Percentiles rank a stretch among this genome's conserved stretches.
Conservation (phyloP, 2,113 vertebrate genomes). For the Poeciliopsis occidentalis region DNA sequence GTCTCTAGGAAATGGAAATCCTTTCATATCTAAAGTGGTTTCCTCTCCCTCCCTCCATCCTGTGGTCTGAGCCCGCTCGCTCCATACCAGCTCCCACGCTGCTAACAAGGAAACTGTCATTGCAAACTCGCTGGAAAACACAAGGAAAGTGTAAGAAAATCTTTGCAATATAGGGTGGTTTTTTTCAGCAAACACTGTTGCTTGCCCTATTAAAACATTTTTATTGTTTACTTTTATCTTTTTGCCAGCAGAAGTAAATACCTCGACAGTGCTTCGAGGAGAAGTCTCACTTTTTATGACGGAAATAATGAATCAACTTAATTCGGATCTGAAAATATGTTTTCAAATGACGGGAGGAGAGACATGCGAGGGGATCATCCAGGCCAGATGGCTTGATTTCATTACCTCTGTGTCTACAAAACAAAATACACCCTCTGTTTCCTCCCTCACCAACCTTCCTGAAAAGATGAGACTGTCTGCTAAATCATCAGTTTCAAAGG, state of each 20-base stretch:
- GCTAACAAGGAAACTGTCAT: constrained; percentile 67
- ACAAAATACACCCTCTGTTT: constrained; percentile 19
- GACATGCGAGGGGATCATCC: background rate
- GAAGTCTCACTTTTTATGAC: background rate
- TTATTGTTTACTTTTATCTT: background rate
- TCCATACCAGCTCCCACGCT: constrained; percentile 51
- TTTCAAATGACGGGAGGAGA: constrained; percentile 16
- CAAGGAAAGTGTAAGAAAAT: constrained; percentile 10
- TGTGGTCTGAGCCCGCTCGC: constrained; percentile 55
- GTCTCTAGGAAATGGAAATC: constrained; percentile 89
- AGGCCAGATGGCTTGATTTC: constrained; percentile 36
- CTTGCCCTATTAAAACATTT: constrained; percentile 8
- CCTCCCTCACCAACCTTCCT: constrained; percentile 53
- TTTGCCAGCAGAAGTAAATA: background rate
- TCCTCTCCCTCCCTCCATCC: constrained; percentile 84
- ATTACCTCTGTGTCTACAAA: constrained; percentile 34
- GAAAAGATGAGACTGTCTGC: constrained; percentile 72
- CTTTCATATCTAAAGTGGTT: constrained; percentile 88
- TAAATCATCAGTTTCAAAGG: constrained; percentile 76
- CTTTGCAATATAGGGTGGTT: background rate
- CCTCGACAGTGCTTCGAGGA: background rate
- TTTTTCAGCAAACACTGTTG: background rate
- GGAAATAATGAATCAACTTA: background rate
- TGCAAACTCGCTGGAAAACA: constrained; percentile 21
- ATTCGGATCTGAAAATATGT: background rate